Conservation (phyloP, 2,797 vertebrate genomes). For the Gallirallus australis region DNA sequence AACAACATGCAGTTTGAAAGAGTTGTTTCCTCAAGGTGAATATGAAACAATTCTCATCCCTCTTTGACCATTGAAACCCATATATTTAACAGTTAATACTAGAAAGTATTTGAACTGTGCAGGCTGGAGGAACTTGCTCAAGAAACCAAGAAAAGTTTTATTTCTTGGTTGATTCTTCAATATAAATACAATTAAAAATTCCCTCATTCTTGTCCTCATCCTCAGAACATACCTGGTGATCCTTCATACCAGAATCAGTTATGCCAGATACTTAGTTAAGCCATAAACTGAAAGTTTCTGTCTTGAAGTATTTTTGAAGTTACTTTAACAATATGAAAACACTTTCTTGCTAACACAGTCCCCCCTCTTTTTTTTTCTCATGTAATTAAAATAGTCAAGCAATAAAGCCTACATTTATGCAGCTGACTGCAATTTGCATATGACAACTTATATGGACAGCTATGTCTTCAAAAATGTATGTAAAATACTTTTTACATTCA, state of each 20-base stretch:
- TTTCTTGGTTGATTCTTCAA: background rate
- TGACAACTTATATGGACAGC: background rate
- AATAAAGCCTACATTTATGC: background rate
- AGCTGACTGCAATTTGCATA: background rate
- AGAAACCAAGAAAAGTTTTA: background rate
- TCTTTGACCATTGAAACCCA: background rate
- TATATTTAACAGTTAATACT: background rate
- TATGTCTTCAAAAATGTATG: background rate
- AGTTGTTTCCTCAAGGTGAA: background rate
- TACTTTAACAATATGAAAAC: background rate
- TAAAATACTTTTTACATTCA: background rate
- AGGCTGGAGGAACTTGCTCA: background rate
- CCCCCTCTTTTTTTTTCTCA: background rate
- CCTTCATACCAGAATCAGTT: background rate
- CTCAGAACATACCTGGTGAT: background rate
- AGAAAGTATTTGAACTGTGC: background rate
- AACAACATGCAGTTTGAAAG: background rate
- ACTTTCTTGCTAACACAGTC: background rate
- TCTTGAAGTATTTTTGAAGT: background rate
- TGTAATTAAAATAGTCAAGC: background rate
- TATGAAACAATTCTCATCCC: background rate
- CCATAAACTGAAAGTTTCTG: background rate
- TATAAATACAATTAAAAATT: background rate
- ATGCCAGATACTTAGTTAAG: background rate
- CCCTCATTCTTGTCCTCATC: background rate